A percentile compares a stretch with the other conserved stretches of the same genome.
These are phyloP conservation scores for Corythornis madagascariensis DNA, from an alignment of 2,113 vertebrate species.

Conservation along the genomic window DNA sequence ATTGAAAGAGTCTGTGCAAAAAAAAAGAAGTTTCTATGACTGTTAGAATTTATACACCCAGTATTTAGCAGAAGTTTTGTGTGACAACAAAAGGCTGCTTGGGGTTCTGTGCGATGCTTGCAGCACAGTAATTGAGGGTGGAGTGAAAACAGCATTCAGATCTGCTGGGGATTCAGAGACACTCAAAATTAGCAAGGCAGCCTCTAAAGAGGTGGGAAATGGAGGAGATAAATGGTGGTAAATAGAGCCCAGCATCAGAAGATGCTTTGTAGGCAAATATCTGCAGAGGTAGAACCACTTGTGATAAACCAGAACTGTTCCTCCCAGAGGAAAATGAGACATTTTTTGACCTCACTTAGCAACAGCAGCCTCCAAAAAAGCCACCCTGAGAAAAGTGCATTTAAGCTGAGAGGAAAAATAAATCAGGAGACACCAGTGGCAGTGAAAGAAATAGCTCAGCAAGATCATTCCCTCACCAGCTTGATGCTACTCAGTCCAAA, in stretches of 20 bases:
- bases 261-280: neutral
- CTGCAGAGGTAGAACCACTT: neutral
- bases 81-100: neutral
- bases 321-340: neutral
- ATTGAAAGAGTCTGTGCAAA: neutral
- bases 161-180: neutral
- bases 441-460: neutral
- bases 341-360: neutral
- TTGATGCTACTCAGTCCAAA: neutral
- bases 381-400: neutral
- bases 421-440: neutral
- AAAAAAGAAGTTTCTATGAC: neutral
- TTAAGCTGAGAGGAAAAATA: neutral
- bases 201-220: neutral
- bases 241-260: neutral
- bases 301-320: neutral
- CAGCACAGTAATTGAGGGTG: neutral
- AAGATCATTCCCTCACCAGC: neutral
- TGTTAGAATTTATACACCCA: neutral
- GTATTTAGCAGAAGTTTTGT: neutral
- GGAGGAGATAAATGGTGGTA: no score
- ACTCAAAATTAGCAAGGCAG: neutral
- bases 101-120: neutral
- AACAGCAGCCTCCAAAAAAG: neutral
- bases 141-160: neutral